A percentile compares a stretch with the other conserved stretches of the same genome.
phyloP scores from a whole-genome alignment of 1,140 invertebrate genomes.

The Hylaeus volcanicus region DNA sequence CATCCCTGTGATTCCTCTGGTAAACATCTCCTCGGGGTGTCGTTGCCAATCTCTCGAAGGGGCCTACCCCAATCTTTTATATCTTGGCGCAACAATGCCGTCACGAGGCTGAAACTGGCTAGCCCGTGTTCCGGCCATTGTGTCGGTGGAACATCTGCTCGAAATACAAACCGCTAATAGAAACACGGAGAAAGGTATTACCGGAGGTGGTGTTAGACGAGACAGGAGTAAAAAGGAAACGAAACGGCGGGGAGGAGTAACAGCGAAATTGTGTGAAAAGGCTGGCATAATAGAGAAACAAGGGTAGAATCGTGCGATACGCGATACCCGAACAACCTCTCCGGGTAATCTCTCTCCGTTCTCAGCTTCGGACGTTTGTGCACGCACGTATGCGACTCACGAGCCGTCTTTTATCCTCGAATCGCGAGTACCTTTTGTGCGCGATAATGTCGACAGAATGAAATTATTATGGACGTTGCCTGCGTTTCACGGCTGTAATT shows the following conservation, averaged over 20 bases:
- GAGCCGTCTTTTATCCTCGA: not conserved
- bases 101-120: slow-evolving; percentile 71
- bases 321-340: slow-evolving; percentile 16
- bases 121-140: slow-evolving; percentile 72
- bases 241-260: slow-evolving; percentile 28
- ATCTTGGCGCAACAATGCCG: slow-evolving; percentile 68
- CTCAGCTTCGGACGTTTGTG: not conserved
- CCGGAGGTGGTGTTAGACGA: slow-evolving; percentile 36
- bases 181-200: slow-evolving; percentile 69
- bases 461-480: not conserved
- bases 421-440: not conserved
- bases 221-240: slow-evolving; percentile 11
- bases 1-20: not conserved
- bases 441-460: not conserved
- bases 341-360: slow-evolving; percentile 12
- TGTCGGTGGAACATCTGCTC: slow-evolving; percentile 75
- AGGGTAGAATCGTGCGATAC: slow-evolving; percentile 32
- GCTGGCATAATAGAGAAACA: slow-evolving; percentile 44
- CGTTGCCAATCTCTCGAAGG: slow-evolving; percentile 23
- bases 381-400: too few relatives aligned
- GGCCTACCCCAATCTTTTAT: slow-evolving; percentile 74
- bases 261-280: slow-evolving; percentile 52
- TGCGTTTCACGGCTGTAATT: not conserved
- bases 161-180: slow-evolving; percentile 80
- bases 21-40: slow-evolving; percentile 51